Percentiles rank a stretch among this genome's conserved stretches.
These are phyloP conservation scores for Euwallacea similis DNA, from an alignment of 1,140 invertebrate genomes.

Conservation along the genomic window DNA sequence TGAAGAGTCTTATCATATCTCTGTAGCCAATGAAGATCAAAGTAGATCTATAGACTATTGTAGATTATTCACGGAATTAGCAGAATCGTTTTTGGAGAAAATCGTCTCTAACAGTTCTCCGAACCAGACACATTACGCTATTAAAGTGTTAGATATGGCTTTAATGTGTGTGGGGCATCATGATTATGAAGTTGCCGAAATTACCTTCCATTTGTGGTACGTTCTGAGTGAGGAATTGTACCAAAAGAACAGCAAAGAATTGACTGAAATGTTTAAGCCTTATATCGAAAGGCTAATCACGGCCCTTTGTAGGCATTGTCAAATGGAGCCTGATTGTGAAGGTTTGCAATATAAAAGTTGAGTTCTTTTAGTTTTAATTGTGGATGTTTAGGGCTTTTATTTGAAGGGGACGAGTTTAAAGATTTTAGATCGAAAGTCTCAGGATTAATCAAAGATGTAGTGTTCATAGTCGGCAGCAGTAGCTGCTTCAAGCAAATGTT, in stretches of 20 bases:
- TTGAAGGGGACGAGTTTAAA: conserved; percentile 80
- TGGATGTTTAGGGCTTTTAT: conserved; percentile 65
- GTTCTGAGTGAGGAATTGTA: conserved; percentile 92
- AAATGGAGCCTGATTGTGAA: conserved; percentile 89
- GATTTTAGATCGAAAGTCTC: conserved; percentile 89
- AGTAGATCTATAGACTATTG: conserved; percentile 91
- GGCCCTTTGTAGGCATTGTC: conserved; percentile 82
- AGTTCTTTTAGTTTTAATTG: not conserved
- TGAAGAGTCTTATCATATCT: conserved; percentile 85
- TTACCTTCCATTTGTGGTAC: conserved; percentile 98
- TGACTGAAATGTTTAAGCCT: conserved; percentile 82
- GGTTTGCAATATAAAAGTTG: conserved; percentile 46
- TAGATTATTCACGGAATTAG: conserved; percentile 87
- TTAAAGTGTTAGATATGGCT: conserved; percentile 86
- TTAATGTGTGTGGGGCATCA: conserved; percentile 93
- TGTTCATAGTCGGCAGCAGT: conserved; percentile 94
- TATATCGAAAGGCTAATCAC: conserved; percentile 88
- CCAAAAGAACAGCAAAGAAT: conserved; percentile 76
- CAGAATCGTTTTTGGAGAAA: conserved; percentile 85
- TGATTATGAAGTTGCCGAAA: conserved; percentile 96
- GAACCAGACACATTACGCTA: conserved; percentile 72
- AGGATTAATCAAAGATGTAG: conserved; percentile 94
- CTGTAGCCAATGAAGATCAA: conserved; percentile 90
- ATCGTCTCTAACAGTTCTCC: conserved; percentile 66
- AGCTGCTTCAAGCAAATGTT: conserved; percentile 93